Conservation (phyloP, 2,888 invertebrate genomes). For the Drosophila sordidula region DNA sequence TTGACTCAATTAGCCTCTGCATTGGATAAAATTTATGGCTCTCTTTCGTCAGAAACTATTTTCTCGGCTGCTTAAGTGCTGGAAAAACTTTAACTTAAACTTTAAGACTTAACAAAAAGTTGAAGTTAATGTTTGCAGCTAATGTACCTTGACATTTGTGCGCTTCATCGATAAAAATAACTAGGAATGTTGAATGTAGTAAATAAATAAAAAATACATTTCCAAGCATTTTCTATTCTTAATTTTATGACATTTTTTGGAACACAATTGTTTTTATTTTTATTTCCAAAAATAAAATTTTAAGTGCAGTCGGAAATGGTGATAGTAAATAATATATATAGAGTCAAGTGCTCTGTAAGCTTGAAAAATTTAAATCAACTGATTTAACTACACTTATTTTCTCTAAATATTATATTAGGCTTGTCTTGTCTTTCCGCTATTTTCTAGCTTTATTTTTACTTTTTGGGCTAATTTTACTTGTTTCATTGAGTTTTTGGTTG, state of each 20-base stretch:
- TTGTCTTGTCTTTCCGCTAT: background rate
- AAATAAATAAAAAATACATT: conserved; percentile 47
- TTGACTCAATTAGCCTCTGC: conserved; percentile 68
- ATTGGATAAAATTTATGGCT: conserved; percentile 54
- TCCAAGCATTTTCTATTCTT: conserved; percentile 22
- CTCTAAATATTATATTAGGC: background rate
- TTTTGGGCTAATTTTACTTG: conserved; percentile 27
- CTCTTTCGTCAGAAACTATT: conserved; percentile 16
- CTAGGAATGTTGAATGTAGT: conserved; percentile 21
- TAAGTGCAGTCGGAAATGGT: conserved; percentile 6
- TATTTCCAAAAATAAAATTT: conserved; percentile 8
- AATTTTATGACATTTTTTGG: conserved; percentile 12
- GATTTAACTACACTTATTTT: background rate
- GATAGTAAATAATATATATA: conserved; percentile 6
- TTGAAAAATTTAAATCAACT: background rate
- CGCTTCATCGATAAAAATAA: conserved; percentile 16
- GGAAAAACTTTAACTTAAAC: conserved; percentile 25
- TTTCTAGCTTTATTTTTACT: conserved; percentile 1
- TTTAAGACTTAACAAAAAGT: conserved; percentile 9
- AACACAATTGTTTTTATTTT: conserved; percentile 27
- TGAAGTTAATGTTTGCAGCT: conserved; percentile 25
- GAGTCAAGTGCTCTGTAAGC: too few species aligned
- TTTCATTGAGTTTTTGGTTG: conserved; percentile 54
- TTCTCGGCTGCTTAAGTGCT: conserved; percentile 47
- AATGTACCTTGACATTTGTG: conserved; percentile 65